Evolutionary conservation across 2,888 invertebrate genomes (phyloP).

Genomic region (Acrobasis suavella): DNA sequence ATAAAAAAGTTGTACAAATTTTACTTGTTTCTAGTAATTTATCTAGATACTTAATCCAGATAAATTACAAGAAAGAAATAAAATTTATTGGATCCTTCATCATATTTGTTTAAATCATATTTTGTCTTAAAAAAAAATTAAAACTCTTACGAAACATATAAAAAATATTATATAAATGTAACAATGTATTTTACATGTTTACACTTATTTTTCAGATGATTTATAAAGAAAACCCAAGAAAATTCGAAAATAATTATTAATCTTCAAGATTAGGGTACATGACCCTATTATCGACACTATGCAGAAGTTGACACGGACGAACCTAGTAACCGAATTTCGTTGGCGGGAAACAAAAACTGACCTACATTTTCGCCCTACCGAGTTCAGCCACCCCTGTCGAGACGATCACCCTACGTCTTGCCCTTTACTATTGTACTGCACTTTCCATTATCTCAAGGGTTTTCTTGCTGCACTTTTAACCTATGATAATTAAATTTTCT

Average conservation of each 20-base stretch:
- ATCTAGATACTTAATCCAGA: too few species aligned
- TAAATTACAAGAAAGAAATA: too few species aligned
- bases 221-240: not conserved
- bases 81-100: too few species aligned
- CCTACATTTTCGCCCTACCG: constrained; percentile 78
- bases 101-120: too few species aligned
- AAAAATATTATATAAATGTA: too few species aligned
- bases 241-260: not conserved
- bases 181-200: too few species aligned
- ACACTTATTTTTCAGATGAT: not conserved
- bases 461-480: constrained; percentile 33
- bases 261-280: constrained; percentile 37
- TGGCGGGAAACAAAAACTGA: constrained; percentile 82
- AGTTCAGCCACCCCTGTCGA: constrained; percentile 78
- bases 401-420: constrained; percentile 69
- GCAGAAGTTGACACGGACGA: constrained; percentile 52
- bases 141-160: too few species aligned
- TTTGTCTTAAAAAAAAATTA: too few species aligned
- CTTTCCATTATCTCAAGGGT: constrained; percentile 66
- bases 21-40: too few species aligned
- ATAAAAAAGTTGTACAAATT: too few species aligned
- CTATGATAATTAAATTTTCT: not conserved
- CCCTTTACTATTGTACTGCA: constrained; percentile 62
- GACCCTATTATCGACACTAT: constrained; percentile 46
- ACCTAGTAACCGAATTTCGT: constrained; percentile 81